Evolutionary conservation across 2,888 invertebrate genomes (phyloP).

Genomic region (Lordiphosa andalusiaca): DNA sequence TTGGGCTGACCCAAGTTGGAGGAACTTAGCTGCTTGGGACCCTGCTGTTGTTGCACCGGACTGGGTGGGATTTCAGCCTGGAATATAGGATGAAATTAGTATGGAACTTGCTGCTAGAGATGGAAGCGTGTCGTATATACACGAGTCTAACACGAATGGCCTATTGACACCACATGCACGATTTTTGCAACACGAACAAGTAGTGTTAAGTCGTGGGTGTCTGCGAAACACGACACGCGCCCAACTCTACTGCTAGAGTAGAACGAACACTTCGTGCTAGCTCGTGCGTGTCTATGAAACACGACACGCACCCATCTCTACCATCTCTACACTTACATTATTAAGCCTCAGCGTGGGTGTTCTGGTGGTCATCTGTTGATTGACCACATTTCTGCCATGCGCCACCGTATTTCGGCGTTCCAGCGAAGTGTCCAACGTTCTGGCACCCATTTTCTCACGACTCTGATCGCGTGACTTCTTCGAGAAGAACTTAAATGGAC

Average conservation of each 20-base stretch:
- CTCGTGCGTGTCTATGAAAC: too few species aligned
- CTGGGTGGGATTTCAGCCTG: constrained; percentile 72
- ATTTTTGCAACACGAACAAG: too few species aligned
- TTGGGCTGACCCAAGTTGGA: constrained; percentile 82
- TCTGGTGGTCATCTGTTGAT: constrained; percentile 80
- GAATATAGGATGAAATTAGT: neutral
- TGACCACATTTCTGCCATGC: constrained; percentile 80
- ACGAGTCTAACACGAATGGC: too few species aligned
- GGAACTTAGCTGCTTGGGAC: constrained; percentile 85
- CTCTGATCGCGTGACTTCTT: constrained; percentile 87
- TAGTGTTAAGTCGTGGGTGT: too few species aligned
- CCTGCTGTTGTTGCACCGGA: constrained; percentile 76
- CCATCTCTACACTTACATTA: constrained; percentile 69
- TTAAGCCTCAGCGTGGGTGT: constrained; percentile 81
- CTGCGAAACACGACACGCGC: too few species aligned
- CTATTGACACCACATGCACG: too few species aligned
- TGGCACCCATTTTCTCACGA: constrained; percentile 82
- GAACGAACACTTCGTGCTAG: too few species aligned
- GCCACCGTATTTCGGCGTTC: constrained; percentile 80
- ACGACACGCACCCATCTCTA: too few species aligned
- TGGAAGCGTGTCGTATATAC: too few species aligned
- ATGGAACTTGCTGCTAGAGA: neutral
- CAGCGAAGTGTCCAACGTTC: constrained; percentile 76
- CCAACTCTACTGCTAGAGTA: too few species aligned
- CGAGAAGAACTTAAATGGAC: constrained; percentile 95